Conservation (phyloP, 1,140 invertebrate species). For the Heliconius eleuchia region DNA sequence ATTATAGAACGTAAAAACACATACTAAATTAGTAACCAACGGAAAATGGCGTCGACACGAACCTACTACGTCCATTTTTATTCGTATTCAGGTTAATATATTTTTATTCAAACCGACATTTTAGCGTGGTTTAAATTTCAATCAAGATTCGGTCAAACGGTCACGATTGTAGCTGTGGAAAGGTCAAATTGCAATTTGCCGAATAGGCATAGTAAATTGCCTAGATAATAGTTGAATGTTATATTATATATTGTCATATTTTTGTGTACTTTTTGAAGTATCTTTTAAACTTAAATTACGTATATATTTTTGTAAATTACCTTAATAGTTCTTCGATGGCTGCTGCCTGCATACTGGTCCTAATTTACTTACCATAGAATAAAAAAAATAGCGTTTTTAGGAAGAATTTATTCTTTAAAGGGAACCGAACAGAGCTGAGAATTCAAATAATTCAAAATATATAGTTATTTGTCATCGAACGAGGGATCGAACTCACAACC, state of each 20-base stretch:
- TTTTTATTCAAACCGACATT: conserved; percentile 42
- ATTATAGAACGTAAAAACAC: neutral
- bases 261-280: neutral
- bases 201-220: conserved; percentile 12
- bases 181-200: conserved; percentile 6
- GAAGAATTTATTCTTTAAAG: no score
- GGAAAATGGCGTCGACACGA: neutral
- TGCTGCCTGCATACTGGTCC: no score
- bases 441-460: no score
- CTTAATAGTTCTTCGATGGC: no score
- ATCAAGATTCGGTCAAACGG: conserved; percentile 36
- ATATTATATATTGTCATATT: neutral
- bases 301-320: neutral
- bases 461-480: no score
- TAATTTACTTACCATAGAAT: no score
- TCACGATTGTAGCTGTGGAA: conserved; percentile 41
- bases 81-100: conserved; percentile 47
- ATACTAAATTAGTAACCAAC: neutral
- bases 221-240: neutral
- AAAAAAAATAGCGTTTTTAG: no score
- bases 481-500: no score
- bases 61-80: conserved; percentile 18
- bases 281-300: neutral
- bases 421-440: no score
- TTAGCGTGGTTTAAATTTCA: conserved; percentile 37